Conservation (phyloP, 2,888 invertebrate species). For the Heliconius hortense region DNA sequence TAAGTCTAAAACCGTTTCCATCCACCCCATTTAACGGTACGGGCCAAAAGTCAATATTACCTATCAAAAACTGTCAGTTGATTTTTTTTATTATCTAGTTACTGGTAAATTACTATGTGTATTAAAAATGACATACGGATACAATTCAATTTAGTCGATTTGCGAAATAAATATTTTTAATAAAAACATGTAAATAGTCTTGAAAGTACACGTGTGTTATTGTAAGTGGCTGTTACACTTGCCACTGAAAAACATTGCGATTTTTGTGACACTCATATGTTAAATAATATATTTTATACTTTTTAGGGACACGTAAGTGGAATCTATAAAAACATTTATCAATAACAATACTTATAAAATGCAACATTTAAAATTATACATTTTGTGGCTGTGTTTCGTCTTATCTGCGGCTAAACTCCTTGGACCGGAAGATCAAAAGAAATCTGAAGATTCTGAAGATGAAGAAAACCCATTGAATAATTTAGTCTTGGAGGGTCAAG, state of each 20-base stretch:
- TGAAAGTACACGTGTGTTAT: constrained; percentile 48
- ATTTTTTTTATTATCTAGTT: constrained; percentile 14
- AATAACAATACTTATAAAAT: constrained; percentile 51
- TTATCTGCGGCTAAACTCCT: constrained; percentile 62
- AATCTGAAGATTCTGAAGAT: constrained; percentile 55
- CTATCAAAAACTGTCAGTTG: neutral
- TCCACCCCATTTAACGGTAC: too few species aligned
- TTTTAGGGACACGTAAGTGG: constrained; percentile 70
- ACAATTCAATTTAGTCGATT: constrained; percentile 15
- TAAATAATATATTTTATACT: constrained; percentile 34
- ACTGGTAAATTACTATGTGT: constrained; percentile 10
- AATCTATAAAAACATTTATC: constrained; percentile 53
- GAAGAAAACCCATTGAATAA: constrained; percentile 52
- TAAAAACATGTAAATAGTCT: constrained; percentile 40
- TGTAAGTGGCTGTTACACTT: constrained; percentile 43
- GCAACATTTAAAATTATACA: constrained; percentile 56
- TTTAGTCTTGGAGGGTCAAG: constrained; percentile 48
- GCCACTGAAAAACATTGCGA: constrained; percentile 24
- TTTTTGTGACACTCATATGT: constrained; percentile 27
- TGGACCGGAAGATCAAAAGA: constrained; percentile 62
- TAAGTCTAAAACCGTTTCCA: too few species aligned
- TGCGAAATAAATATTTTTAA: constrained; percentile 37
- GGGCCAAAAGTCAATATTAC: too few species aligned
- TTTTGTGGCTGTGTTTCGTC: constrained; percentile 60
- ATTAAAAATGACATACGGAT: constrained; percentile 20